Conservation (phyloP, 1,140 invertebrate species). For the Lepidurus couesii region DNA sequence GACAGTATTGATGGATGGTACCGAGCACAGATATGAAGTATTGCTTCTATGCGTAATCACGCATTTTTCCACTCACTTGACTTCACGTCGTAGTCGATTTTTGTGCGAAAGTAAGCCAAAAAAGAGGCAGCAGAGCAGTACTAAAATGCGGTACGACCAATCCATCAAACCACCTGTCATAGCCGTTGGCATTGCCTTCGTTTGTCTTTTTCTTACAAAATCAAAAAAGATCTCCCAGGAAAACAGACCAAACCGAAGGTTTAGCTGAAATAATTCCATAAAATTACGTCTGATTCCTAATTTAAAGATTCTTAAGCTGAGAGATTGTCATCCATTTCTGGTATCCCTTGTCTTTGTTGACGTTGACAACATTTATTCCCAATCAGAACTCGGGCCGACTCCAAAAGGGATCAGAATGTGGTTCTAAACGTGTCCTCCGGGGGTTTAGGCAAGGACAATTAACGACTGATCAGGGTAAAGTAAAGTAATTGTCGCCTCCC, state of each 20-base stretch:
- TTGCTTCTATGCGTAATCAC: neutral
- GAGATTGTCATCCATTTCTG: no score
- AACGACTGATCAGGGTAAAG: neutral
- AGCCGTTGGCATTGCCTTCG: no score
- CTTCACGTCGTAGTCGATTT: neutral
- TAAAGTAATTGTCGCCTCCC: constrained; percentile 19
- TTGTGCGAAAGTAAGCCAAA: neutral
- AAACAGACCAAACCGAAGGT: no score
- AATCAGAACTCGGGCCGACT: no score
- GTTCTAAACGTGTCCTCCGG: neutral
- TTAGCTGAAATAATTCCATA: no score
- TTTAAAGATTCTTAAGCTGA: no score
- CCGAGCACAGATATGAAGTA: neutral
- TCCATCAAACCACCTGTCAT: neutral
- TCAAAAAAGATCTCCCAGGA: no score
- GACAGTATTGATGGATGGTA: neutral
- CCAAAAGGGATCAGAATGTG: no score
- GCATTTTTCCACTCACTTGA: neutral
- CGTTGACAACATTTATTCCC: no score
- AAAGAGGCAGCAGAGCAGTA: neutral
- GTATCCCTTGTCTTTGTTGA: no score
- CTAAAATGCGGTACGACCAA: neutral
- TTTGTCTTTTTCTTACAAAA: no score
- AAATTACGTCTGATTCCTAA: no score
- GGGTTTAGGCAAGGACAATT: constrained; percentile 10